These are phyloP conservation scores for Arctocebus calabarensis DNA, from an alignment of 2,797 vertebrate species.

Conservation along the genomic window DNA sequence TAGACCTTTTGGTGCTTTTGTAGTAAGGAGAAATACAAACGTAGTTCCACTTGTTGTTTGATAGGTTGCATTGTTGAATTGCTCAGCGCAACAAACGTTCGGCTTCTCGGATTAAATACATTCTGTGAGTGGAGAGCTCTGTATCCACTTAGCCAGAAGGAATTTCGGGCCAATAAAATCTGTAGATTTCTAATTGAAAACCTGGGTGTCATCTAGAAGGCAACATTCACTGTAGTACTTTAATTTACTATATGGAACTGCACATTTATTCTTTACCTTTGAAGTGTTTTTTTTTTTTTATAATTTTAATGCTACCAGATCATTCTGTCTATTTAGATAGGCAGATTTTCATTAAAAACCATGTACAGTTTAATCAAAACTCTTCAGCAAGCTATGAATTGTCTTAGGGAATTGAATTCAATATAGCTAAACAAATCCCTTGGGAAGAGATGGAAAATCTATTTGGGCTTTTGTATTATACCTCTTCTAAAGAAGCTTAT, in stretches of 20 bases:
- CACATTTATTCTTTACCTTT: constrained; percentile 77
- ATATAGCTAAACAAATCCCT: constrained; percentile 6
- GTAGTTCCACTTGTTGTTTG: neutral
- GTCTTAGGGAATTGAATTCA: constrained; percentile 19
- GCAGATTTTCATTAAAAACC: constrained; percentile 73
- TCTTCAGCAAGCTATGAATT: constrained; percentile 74
- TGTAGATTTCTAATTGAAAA: constrained; percentile 82
- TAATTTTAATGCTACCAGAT: constrained; percentile 69
- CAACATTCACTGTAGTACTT: constrained; percentile 79
- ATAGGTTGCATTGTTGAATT: neutral
- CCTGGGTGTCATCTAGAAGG: constrained; percentile 71
- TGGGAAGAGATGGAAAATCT: constrained; percentile 9
- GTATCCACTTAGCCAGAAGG: constrained; percentile 80
- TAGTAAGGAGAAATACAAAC: neutral
- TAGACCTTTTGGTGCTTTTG: neutral
- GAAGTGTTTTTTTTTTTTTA: constrained; percentile 71
- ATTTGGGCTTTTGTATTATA: neutral
- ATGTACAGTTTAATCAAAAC: constrained; percentile 65
- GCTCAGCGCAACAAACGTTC: neutral
- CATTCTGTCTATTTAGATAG: constrained; percentile 68
- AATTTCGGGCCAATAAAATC: constrained; percentile 78
- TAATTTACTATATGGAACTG: constrained; percentile 84
- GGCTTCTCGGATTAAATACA: neutral
- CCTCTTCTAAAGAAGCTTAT: neutral
- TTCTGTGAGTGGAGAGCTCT: neutral